A percentile compares a stretch with the other conserved stretches of the same genome.
phyloP scores from a whole-genome alignment of 2,113 vertebrate species.

The Notiomystis cincta region DNA sequence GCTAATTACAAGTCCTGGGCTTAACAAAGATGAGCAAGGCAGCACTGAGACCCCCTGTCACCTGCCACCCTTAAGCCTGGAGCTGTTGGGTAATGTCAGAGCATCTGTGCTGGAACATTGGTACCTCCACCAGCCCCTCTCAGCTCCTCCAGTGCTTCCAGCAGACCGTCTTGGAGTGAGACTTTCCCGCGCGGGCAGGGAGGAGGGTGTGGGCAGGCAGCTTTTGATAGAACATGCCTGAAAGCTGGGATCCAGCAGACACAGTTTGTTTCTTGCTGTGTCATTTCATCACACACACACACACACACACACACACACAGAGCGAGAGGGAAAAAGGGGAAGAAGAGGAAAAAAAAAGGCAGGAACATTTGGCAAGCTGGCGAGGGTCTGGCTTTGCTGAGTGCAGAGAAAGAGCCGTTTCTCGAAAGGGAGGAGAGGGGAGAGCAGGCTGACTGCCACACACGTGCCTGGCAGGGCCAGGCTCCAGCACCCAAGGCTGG shows the following conservation, averaged over 20 bases:
- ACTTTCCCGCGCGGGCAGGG: conserved; percentile 21
- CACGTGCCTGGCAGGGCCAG: background rate
- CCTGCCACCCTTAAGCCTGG: background rate
- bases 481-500: background rate
- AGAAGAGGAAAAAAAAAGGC: background rate
- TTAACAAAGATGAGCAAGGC: background rate
- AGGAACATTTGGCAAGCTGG: conserved; percentile 42
- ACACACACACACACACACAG: background rate
- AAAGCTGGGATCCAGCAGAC: conserved; percentile 42
- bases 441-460: background rate
- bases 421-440: background rate
- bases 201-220: conserved; percentile 21
- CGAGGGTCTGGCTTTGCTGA: conserved; percentile 22
- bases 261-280: conserved; percentile 48
- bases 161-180: conserved; percentile 33
- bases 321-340: background rate
- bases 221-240: background rate
- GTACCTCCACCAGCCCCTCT: background rate
- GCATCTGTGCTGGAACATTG: background rate
- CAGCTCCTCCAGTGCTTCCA: background rate
- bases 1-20: background rate
- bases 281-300: conserved; percentile 19
- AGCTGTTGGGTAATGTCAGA: background rate
- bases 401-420: background rate
- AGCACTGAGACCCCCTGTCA: background rate